Evolutionary conservation across 2,888 invertebrate species (phyloP), one percentile per base, ranked within the genome.

Genomic region (Anthophora plumipes): DNA sequence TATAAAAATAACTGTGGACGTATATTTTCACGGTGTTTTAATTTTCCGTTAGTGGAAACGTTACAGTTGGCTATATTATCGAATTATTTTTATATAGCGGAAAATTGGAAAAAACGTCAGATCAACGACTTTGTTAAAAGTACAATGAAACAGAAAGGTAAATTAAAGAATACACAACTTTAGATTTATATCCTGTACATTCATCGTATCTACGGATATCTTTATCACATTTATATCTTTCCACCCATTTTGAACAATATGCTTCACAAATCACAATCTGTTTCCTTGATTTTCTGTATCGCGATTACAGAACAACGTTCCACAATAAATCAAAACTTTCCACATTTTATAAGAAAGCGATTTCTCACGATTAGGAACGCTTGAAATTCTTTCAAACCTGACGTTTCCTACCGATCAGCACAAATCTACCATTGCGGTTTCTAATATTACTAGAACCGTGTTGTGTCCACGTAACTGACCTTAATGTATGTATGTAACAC

Each of bases 311-410:
- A 54, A 54, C 31, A 22, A 11, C 20, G 41, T 41, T 39, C 9
- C 11, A 17, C 43, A 14, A 41, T 74, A 59, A 74, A 74, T 74
- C 50, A 59, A 66, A 77, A 59, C 75, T 41, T 59, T 71, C 14
- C 71, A 63, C 48, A 52, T 74, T 80, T 59, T 68, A 69, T 59
- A 52, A 39, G 20, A 48, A 63, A 41, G 55, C 37, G 57, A 66
- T 50, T 57, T 60, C 68, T 59, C 71, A 64, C 71, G 55, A 61
- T 6, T 14, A 25, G 70, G 57, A 57, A 73, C 39, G 17, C 17
- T 46, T 67, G 46, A 41, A 72, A 54, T 64, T 57, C 46, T 22
- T 22, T 57, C 37, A 31, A 64, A n/a, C n/a, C 39, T 54, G 39
- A 57, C 22, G 22, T 37, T 77, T 59, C 17, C 39, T 55, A 31